Percentiles rank a stretch among this genome's conserved stretches.
Evolutionary conservation across 2,888 invertebrate genomes (phyloP).

Genomic region (Harpagoxenus sublaevis): DNA sequence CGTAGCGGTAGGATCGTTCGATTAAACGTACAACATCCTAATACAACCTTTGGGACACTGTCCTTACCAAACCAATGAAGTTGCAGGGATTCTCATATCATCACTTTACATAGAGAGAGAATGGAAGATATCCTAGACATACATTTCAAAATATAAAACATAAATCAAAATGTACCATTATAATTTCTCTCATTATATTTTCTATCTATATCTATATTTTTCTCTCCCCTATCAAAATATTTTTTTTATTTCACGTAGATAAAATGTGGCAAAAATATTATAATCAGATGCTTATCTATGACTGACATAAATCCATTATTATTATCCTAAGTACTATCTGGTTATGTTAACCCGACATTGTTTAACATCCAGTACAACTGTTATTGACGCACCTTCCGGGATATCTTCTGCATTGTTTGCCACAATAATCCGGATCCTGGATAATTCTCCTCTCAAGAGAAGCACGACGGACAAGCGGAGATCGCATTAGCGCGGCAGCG

Average conservation of each 20-base stretch:
- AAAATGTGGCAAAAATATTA: neutral
- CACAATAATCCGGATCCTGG: slow-evolving; percentile 52
- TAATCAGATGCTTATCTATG: neutral
- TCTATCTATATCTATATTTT: neutral
- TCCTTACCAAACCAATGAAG: slow-evolving; percentile 62
- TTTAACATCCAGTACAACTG: slow-evolving; percentile 46
- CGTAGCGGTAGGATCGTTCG: slow-evolving; percentile 79
- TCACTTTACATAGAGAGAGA: neutral
- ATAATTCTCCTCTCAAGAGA: slow-evolving; percentile 55
- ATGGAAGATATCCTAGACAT: neutral
- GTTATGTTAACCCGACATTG: slow-evolving; percentile 32
- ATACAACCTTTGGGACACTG: slow-evolving; percentile 78
- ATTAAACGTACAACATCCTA: slow-evolving; percentile 79
- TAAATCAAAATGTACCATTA: neutral
- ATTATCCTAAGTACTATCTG: neutral
- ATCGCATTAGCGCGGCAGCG: slow-evolving; percentile 61
- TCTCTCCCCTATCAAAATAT: neutral
- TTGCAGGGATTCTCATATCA: slow-evolving; percentile 75
- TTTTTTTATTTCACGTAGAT: neutral
- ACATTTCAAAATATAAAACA: neutral
- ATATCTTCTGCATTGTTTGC: slow-evolving; percentile 58
- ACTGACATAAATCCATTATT: neutral
- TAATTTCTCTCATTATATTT: neutral
- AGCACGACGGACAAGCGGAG: slow-evolving; percentile 57
- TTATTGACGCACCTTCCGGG: slow-evolving; percentile 53